phyloP scores from a whole-genome alignment of 1,140 invertebrate species.

The Zaprionus tsacasi region DNA sequence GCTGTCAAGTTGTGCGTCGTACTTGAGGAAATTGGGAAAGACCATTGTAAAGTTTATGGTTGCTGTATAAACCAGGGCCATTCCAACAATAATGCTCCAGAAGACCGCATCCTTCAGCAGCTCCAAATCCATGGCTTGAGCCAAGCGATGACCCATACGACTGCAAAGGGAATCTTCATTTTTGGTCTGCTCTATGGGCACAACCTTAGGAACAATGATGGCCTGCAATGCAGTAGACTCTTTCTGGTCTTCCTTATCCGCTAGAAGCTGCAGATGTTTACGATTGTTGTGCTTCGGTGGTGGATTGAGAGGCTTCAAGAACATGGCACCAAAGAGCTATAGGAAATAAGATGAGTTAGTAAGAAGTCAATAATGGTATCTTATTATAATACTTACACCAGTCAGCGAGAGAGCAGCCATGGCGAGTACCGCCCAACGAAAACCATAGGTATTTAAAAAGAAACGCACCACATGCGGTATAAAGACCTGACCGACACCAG shows the following conservation, averaged over 20 bases:
- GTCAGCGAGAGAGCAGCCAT: slow-evolving; percentile 87
- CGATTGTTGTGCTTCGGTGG: slow-evolving; percentile 67
- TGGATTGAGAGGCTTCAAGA: slow-evolving; percentile 65
- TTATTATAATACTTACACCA: slow-evolving; percentile 84
- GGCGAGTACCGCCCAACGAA: slow-evolving; percentile 86
- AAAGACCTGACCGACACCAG: slow-evolving; percentile 89
- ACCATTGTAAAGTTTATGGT: slow-evolving; percentile 89
- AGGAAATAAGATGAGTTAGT: not conserved
- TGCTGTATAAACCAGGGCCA: slow-evolving; percentile 87
- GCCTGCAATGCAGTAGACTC: slow-evolving; percentile 38
- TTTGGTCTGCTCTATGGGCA: not conserved
- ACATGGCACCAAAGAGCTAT: slow-evolving; percentile 79
- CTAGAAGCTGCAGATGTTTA: slow-evolving; percentile 59
- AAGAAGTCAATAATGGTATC: not conserved
- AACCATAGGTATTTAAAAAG: slow-evolving; percentile 86
- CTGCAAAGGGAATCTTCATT: slow-evolving; percentile 32
- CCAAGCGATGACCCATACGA: slow-evolving; percentile 59
- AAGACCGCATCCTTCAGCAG: slow-evolving; percentile 87
- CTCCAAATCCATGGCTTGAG: slow-evolving; percentile 86
- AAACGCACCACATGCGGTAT: slow-evolving; percentile 89
- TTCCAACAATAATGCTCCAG: slow-evolving; percentile 87
- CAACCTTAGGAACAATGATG: slow-evolving; percentile 31
- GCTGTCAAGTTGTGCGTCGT: slow-evolving; percentile 85
- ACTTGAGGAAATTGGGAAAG: slow-evolving; percentile 88
- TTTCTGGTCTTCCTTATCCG: slow-evolving; percentile 52